Base-by-base conservation (phyloP, 2,888 invertebrate genomes). In the Diplolepis rosae region DNA sequence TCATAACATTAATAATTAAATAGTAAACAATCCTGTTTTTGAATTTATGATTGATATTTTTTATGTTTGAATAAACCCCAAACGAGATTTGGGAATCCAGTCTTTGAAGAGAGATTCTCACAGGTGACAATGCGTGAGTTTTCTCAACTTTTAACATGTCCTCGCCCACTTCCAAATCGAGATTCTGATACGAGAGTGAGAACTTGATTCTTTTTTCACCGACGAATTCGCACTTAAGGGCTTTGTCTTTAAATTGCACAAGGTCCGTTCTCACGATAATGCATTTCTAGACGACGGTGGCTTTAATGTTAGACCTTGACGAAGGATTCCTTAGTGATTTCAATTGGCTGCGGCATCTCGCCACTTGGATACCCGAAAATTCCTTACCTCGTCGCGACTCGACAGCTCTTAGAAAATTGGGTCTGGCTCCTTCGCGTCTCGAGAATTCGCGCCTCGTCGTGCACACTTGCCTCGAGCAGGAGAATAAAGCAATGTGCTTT, bases 391-490 rank as follows among this genome's bases (percentile, higher is more conserved):
- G 69, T 69, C 70, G 72, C 68, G 66, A 68, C 52, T 66, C 69
- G 67, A 66, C 71, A 56, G 61, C 68, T 52, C 61, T 65, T 67
- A 61, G 72, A 71, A 72, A 72, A 69, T 68, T 51, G 51, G 48
- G 28, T 42, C 45, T 42, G 69, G 68, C 65, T 68, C 68, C 68
- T 39, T 24, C 39, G 39, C 30, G 66, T 66, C 48, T 70, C 67
- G 71, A 69, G 73, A 74, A 71, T 77, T 72, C 70, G 66, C 67
- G 69, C 68, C 66, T 66, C n/a, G 66, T 45, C 45, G 28, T 1
- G 54, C 32, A 71, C 66, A 54, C 32, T 65, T 68, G 71, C 75
- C 69, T 70, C 27, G 15, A 56, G 70, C 65, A 69, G 70, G 77
- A 75, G 74, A 71, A 24, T 18, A 39, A 7, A 69, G 27, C 22